Percentiles rank a stretch among this genome's conserved stretches.
Evolutionary conservation across 2,797 vertebrate species (phyloP).

Genomic region (Hephaestus fuliginosus): DNA sequence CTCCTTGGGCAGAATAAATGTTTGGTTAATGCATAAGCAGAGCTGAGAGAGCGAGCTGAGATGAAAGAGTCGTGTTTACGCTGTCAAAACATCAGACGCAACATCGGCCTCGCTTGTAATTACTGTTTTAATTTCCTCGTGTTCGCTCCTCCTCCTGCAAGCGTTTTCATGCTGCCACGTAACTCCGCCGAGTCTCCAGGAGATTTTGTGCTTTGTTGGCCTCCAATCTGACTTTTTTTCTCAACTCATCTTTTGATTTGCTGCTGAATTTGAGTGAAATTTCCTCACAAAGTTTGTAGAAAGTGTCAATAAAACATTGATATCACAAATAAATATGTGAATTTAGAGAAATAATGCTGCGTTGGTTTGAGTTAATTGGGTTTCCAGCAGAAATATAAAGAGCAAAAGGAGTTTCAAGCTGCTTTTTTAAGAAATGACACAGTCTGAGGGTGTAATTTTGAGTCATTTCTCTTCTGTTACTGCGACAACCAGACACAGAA

Average conservation of each 20-base stretch:
- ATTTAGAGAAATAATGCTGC: neutral
- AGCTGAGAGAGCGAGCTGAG: slow-evolving; percentile 50
- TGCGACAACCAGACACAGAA: neutral
- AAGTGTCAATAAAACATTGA: neutral
- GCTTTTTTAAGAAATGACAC: neutral
- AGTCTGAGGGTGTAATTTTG: neutral
- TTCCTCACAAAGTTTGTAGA: slow-evolving; percentile 8
- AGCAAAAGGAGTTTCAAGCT: neutral
- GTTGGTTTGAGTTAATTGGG: neutral
- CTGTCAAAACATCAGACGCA: slow-evolving; percentile 41
- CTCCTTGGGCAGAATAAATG: slow-evolving; percentile 42
- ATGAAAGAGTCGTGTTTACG: slow-evolving; percentile 61
- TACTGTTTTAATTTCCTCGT: slow-evolving; percentile 48
- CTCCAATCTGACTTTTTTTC: slow-evolving; percentile 15
- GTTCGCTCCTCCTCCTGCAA: slow-evolving; percentile 17
- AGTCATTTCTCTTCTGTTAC: neutral
- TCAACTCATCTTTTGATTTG: slow-evolving; percentile 6
- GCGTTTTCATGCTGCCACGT: slow-evolving; percentile 34
- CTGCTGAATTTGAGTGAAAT: slow-evolving; percentile 10
- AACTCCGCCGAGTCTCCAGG: slow-evolving; percentile 6
- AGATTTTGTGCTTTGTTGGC: slow-evolving; percentile 15
- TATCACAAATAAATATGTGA: neutral
- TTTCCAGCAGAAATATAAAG: too few relatives aligned
- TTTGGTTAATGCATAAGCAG: slow-evolving; percentile 45
- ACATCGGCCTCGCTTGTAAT: slow-evolving; percentile 54